Evolutionary conservation across 2,888 invertebrate species (phyloP), one percentile per base, ranked within the genome.

Genomic region (Trissoscelio sp.): DNA sequence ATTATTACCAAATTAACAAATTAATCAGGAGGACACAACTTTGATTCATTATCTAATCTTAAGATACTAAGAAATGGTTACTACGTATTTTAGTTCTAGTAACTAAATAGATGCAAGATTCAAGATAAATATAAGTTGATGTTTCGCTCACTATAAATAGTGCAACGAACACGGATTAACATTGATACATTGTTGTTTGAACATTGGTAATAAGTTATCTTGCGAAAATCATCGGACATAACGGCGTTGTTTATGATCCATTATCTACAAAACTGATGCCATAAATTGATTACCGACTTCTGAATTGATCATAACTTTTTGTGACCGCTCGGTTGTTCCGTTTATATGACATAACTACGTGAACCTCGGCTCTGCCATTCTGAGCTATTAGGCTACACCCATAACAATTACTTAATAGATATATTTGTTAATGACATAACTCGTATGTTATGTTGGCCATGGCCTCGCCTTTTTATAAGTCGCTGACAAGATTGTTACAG

Each of bases 331-430:
- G 57, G 39, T 57, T 57, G 57, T 57, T 57, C 37, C 11, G 11
- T 18, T 20, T 16, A 11, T 39, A 11, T 12, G 20, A 37, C 11
- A 22, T 11, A 57, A 37, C 37, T 9, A 20, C 12, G 39, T 16
- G 62, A 64, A 46, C 7, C 20, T 46, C 16, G 44, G 14, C 12
- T 39, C 39, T n/a, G 39, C 12, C 22, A 12, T 46, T 64, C 48
- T 34, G 14, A 64, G 46, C 46, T n/a, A 46, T 64, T 31, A 64
- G 34, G 46, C 34, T 46, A 48, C 44, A 64, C 62, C 62, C 62
- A 64, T 22, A 14, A 46, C 48, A 64, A 46, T 64, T 46, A 48
- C 34, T 64, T 31, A 46, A 64, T 18, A 31, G 62, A 4, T 4
- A n/a, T 12, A 20, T 57, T 57, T 39, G 57, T 57, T 57, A 39